A percentile compares a stretch with the other conserved stretches of the same genome.
Conservation (phyloP, 2,888 invertebrate species). For the Meghimatium bilineatum region DNA sequence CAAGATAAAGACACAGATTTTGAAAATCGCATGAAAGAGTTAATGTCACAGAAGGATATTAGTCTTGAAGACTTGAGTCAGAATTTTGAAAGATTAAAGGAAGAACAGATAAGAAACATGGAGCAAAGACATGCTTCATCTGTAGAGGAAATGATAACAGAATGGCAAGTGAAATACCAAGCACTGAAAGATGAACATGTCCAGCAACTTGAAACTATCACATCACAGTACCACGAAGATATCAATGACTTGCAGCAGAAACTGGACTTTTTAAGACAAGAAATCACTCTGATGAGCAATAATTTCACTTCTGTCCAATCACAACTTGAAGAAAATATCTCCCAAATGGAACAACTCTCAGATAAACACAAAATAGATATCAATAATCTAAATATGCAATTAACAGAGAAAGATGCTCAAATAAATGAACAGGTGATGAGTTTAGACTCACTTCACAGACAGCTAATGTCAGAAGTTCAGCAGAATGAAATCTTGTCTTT, state of each 20-base stretch:
- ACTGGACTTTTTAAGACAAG: slow-evolving; percentile 29
- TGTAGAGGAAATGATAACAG: slow-evolving; percentile 30
- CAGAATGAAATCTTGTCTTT: slow-evolving; percentile 1
- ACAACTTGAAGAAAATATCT: slow-evolving; percentile 16
- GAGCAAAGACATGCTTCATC: slow-evolving; percentile 53
- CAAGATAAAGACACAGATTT: slow-evolving; percentile 67
- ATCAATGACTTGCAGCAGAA: slow-evolving; percentile 48
- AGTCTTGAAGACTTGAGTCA: slow-evolving; percentile 60
- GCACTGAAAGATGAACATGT: slow-evolving; percentile 22
- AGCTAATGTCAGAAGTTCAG: slow-evolving; percentile 1
- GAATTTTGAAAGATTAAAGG: slow-evolving; percentile 58
- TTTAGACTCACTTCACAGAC: slow-evolving; percentile 16
- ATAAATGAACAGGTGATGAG: slow-evolving; percentile 17
- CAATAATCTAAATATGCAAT: slow-evolving; percentile 16
- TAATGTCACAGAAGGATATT: slow-evolving; percentile 66
- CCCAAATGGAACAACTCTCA: slow-evolving; percentile 25
- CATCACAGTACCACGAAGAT: slow-evolving; percentile 26
- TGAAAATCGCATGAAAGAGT: slow-evolving; percentile 61
- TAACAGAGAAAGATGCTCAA: slow-evolving; percentile 20
- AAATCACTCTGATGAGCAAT: slow-evolving; percentile 6
- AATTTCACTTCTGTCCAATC: slow-evolving; percentile 37
- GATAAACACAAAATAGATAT: slow-evolving; percentile 46
- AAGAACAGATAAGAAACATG: slow-evolving; percentile 59
- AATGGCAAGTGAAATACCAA: slow-evolving; percentile 41
- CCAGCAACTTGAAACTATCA: slow-evolving; percentile 34